Evolutionary conservation across 2,797 vertebrate species (phyloP), one percentile per base, ranked within the genome.

Genomic region (Sebastes elongatus): DNA sequence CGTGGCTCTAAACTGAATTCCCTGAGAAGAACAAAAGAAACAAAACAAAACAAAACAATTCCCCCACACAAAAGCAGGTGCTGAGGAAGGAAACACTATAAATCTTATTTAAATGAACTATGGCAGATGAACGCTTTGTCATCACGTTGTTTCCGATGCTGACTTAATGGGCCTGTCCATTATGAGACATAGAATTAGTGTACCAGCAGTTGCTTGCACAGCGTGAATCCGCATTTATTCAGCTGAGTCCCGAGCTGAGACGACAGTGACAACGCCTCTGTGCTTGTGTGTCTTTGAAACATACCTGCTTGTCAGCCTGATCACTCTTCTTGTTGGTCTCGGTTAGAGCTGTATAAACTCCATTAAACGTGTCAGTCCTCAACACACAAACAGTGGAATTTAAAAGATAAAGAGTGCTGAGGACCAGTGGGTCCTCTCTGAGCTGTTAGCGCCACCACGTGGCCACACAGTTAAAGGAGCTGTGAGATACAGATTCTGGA

Each of bases 391-490:
- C 7, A 18, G 25, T n/a, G 20, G n/a, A 46, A 2, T 57, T 59
- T 10, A 32, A 62, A 59, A 71, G 20, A 55, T 4, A 49, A 18
- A 18, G 42, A 42, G n/a, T 60, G 20, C 38, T 32, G 16, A 23
- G 7, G 27, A 76, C 49, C 14, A 10, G 8, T 16, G 22, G 4
- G 32, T 27, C 22, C 52, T 71, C 6, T 70, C 23, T 79, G 32
- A 46, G 75, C 56, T 63, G n/a, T 66, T 77, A 71, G 70, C 55
- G 4, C 72, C 81, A 77, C 80, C 84, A 55, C 28, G 49, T 84
- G 84, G 82, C 69, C 53, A 64, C 18, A 77, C 7, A 62, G 20
- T 52, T 22, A 56, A 60, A 56, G 13, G 23, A 46, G 42, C 27
- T 33, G 4, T 35, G 28, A 11, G 35, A 32, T 52, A 7, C 11